These are phyloP conservation scores for Gymnocypris eckloni DNA, from an alignment of 2,797 vertebrate species.

Conservation along the genomic window DNA sequence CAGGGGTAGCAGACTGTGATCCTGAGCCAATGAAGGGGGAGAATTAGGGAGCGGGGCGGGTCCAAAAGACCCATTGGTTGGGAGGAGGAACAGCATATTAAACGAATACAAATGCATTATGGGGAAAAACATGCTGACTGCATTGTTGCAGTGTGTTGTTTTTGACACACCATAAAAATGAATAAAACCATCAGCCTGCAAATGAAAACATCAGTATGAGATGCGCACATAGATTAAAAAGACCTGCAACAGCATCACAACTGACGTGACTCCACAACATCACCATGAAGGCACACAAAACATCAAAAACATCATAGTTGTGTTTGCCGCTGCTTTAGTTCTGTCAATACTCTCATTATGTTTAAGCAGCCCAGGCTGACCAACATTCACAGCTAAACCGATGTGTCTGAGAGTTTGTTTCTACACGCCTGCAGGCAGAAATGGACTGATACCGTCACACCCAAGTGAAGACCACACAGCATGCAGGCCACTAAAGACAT, in stretches of 20 bases:
- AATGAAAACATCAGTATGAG: slow-evolving; percentile 54
- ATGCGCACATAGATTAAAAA: slow-evolving; percentile 51
- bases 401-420: slow-evolving; percentile 43
- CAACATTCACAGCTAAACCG: slow-evolving; percentile 47
- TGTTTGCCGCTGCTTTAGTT: slow-evolving; percentile 3
- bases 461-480: slow-evolving; percentile 75
- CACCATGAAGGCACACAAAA: slow-evolving; percentile 42
- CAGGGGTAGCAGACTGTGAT: slow-evolving; percentile 97
- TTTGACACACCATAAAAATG: slow-evolving; percentile 53
- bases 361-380: slow-evolving; percentile 18
- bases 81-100: slow-evolving; percentile 88
- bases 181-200: slow-evolving; percentile 48
- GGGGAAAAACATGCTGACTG: slow-evolving; percentile 57
- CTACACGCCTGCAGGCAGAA: slow-evolving; percentile 62
- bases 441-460: slow-evolving; percentile 68
- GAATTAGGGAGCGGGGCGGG: slow-evolving; percentile 77
- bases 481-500: slow-evolving; percentile 71
- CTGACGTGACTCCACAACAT: slow-evolving; percentile 13
- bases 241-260: slow-evolving; percentile 35
- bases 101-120: slow-evolving; percentile 79
- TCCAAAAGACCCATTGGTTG: slow-evolving; percentile 79
- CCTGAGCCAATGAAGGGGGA: slow-evolving; percentile 92
- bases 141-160: slow-evolving; percentile 17
- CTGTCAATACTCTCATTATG: slow-evolving; percentile 12
- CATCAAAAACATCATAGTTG: not conserved